Percentiles rank a stretch among this genome's conserved stretches.
Conservation (phyloP, 2,113 vertebrate genomes). For the Deroptyus accipitrinus region DNA sequence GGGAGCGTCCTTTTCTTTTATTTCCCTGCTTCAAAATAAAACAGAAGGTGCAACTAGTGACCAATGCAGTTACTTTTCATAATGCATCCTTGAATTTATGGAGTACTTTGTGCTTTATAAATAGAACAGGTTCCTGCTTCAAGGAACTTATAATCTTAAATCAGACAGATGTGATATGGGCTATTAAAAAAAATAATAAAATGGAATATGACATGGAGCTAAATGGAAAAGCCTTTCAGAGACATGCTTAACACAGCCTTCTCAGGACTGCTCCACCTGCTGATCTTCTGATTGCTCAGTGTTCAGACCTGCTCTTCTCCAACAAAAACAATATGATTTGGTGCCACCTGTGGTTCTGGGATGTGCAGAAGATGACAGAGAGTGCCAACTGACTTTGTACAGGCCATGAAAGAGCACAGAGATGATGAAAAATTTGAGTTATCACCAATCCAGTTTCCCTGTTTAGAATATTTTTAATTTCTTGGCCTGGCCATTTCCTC, state of each 20-base stretch:
- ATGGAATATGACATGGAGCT: neutral
- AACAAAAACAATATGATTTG: neutral
- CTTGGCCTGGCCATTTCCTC: neutral
- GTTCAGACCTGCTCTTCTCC: slow-evolving; percentile 24
- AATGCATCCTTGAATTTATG: neutral
- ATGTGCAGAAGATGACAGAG: neutral
- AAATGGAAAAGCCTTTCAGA: slow-evolving; percentile 10
- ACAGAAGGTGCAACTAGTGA: rapidly evolving
- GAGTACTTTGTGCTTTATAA: neutral
- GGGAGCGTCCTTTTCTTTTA: neutral
- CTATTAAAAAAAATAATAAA: neutral
- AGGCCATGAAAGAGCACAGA: rapidly evolving
- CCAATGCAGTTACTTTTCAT: neutral
- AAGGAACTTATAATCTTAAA: neutral
- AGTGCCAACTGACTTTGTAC: neutral
- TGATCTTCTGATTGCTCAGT: neutral
- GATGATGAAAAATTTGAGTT: neutral
- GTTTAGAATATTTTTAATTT: neutral
- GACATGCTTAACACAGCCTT: neutral
- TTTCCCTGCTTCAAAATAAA: neutral
- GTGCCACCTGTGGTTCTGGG: neutral
- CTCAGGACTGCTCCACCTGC: neutral
- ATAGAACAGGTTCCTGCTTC: neutral
- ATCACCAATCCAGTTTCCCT: neutral
- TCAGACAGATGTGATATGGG: neutral